Percentiles rank a stretch among this genome's conserved stretches.
phyloP scores from a whole-genome alignment of 1,140 invertebrate genomes.

The Dendroctonus valens region DNA sequence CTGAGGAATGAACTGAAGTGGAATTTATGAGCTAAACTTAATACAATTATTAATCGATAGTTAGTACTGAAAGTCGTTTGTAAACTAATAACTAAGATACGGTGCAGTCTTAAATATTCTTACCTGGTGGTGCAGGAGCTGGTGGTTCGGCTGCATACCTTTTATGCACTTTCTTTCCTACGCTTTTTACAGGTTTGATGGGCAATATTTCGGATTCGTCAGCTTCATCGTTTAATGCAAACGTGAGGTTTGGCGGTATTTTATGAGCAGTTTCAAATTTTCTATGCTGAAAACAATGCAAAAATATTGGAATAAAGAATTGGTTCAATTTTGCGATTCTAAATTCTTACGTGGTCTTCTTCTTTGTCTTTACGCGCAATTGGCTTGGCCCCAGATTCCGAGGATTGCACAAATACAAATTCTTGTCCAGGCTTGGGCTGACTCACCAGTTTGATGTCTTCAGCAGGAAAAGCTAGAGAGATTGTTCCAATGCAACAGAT shows the following conservation, averaged over 20 bases:
- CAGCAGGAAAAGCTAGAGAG: conserved; percentile 25
- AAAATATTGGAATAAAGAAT: background rate
- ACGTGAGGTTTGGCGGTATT: conserved; percentile 44
- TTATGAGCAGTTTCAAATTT: conserved; percentile 49
- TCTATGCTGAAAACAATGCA: background rate
- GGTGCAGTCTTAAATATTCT: background rate
- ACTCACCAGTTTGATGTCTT: conserved; percentile 39
- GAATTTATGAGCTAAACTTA: no score
- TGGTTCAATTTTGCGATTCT: background rate
- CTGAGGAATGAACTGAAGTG: no score
- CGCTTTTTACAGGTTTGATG: conserved; percentile 27
- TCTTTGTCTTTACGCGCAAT: conserved; percentile 45
- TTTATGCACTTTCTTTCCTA: conserved; percentile 37
- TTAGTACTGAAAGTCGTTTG: no score
- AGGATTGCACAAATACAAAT: conserved; percentile 46
- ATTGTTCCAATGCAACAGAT: conserved; percentile 26
- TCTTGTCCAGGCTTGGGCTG: conserved; percentile 46
- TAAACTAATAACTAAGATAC: no score
- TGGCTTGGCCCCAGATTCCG: conserved; percentile 36
- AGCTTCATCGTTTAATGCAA: conserved; percentile 39
- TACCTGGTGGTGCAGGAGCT: conserved; percentile 45
- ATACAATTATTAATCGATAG: no score
- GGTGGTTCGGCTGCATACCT: conserved; percentile 38
- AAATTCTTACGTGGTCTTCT: conserved; percentile 24
- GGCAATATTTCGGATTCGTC: conserved; percentile 25